Evolutionary conservation across 2,888 invertebrate species (phyloP), one percentile per base, ranked within the genome.

Genomic region (Scrobipalpa costella): DNA sequence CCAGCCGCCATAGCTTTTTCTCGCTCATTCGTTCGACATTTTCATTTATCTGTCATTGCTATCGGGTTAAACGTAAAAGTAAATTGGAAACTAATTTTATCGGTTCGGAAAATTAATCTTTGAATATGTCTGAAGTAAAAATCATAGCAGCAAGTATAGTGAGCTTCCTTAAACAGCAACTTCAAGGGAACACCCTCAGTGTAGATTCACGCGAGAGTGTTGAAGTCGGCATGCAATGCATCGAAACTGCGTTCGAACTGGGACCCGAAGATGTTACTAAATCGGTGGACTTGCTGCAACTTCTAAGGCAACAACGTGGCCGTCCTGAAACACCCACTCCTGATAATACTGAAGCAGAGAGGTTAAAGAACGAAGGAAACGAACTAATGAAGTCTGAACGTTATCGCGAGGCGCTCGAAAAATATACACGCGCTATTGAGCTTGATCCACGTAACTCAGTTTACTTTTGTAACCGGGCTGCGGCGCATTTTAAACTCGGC

Each of bases 401-500:
- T 73, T 94, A 94, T 79, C 91, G 93, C 27, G 97, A 97, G 80
- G 99, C 99, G 13, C 86, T 98, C 40, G 93, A 94, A 13, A 94
- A 95, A 74, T 99, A 99, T 82, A 94, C 96, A 67, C 95, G 97
- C 74, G 99, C 99, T 11, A 97, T 99, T 69, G 93, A 95, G 73
- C 89, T 98, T 64, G 97, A 98, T 83, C 94, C 95, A 27, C 93
- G 93, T 67, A 99, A 99, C 90, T 96, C 99, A 0, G 97, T 99
- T 36, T 99, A 96, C 88, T 99, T 97, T 84, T 98, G 99, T 84
- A 99, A 99, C 83, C 94, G 99, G 71, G 99, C 99, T 57, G 99
- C 99, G 1, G 98, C 98, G 0, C 95, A 96, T 82, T 98, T 96
- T 80, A 97, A 98, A 80, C 88, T 98, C 69, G 96, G 96, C 59